Evolutionary conservation across 2,113 vertebrate genomes (phyloP).

Genomic region (Electrona antarctica): DNA sequence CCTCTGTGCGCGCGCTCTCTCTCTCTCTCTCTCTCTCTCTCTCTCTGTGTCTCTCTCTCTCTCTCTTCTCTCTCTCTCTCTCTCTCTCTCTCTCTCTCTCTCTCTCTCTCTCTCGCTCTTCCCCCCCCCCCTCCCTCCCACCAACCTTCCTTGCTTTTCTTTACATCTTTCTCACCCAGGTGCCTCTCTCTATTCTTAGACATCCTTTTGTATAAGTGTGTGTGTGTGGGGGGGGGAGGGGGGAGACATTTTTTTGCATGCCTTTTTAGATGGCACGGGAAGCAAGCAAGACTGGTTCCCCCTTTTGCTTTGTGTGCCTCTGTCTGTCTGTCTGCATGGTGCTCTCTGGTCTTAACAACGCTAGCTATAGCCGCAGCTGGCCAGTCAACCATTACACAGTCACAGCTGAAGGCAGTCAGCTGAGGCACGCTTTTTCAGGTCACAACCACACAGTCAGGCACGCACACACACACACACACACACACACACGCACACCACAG

Average conservation of each 20-base stretch:
- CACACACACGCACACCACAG: no score
- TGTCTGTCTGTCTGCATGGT: not conserved
- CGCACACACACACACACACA: not conserved
- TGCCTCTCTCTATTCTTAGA: no score
- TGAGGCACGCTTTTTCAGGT: slow-evolving; percentile 25
- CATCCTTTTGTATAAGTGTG: no score
- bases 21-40: no score
- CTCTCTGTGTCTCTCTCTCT: no score
- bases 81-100: no score
- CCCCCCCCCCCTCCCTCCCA: no score
- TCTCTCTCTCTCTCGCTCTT: no score
- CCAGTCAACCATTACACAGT: slow-evolving; percentile 25
- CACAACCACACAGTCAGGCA: not conserved
- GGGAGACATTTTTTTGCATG: no score
- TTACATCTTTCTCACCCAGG: no score
- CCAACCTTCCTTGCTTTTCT: no score
- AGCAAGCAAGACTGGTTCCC: not conserved
- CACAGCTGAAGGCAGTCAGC: slow-evolving; percentile 23
- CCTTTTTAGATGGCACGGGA: not conserved
- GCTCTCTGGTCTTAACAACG: slow-evolving; percentile 28
- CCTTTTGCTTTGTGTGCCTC: not conserved
- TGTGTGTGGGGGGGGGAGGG: no score
- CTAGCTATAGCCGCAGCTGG: slow-evolving; percentile 31
- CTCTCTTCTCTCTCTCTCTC: not conserved
- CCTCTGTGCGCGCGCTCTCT: not conserved